A percentile compares a stretch with the other conserved stretches of the same genome.
These are phyloP conservation scores for Odobenus rosmarus DNA, from an alignment of 2,113 vertebrate species.

Conservation along the genomic window DNA sequence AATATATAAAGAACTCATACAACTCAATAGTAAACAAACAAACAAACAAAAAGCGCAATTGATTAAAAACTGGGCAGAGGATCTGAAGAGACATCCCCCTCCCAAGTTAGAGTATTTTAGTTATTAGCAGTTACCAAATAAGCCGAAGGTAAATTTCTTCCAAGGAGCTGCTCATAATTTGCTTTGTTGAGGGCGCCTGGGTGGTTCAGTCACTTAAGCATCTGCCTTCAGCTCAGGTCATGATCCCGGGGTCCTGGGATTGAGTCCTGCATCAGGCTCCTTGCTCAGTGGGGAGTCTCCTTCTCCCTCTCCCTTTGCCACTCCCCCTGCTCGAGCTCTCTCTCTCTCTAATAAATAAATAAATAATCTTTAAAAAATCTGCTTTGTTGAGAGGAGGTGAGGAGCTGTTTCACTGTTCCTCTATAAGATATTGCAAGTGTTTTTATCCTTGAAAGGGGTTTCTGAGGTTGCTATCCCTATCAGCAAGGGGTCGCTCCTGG, in stretches of 20 bases:
- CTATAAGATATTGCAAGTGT: conserved; percentile 94
- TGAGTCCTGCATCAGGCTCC: no score
- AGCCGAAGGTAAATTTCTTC: conserved; percentile 74
- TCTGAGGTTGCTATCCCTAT: conserved; percentile 94
- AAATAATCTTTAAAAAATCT: not conserved
- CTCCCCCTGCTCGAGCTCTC: no score
- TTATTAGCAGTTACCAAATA: conserved; percentile 75
- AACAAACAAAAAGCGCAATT: not conserved
- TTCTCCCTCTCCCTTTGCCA: no score
- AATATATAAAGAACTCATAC: not conserved
- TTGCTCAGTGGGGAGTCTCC: no score
- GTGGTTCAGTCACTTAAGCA: no score
- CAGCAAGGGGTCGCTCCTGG: conserved; percentile 93
- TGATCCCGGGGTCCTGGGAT: no score
- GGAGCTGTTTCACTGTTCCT: conserved; percentile 56
- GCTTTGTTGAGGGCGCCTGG: conserved; percentile 15
- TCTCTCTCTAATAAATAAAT: no score
- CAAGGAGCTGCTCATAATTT: conserved; percentile 45
- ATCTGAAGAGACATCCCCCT: not conserved
- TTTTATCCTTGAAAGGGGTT: conserved; percentile 99
- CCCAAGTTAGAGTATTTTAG: conserved; percentile 57
- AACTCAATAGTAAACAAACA: not conserved
- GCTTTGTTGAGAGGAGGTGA: conserved; percentile 56
- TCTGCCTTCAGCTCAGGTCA: no score
- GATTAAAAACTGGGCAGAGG: not conserved